Evolutionary conservation across 2,797 vertebrate species (phyloP), one percentile per base, ranked within the genome.

Genomic region (Danionella dracula): DNA sequence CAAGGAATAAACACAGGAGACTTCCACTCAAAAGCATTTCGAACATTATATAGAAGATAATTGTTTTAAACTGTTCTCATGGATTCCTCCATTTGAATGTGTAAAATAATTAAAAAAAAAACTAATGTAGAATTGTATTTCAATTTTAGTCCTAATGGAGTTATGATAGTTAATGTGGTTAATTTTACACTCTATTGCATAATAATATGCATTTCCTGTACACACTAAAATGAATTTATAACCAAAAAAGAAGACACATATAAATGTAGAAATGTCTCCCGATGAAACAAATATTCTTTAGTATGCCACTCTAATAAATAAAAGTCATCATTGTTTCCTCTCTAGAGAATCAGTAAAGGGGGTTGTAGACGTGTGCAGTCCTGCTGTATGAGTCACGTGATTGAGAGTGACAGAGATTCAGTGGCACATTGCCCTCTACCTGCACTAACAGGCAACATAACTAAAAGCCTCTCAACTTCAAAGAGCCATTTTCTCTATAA

Each of bases 401-500:
- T 16, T 23, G 44, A 35, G 17, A 45, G 20, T 27, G 38, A 27
- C 44, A 49, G 17, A 31, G 27, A 57, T 63, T 49, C 50, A 65
- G 62, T 65, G 51, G 41, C 50, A 65, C 29, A 44, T 65, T 65
- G 62, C 62, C 62, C 62, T 65, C 62, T 65, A 55, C 49, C 62
- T 65, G 62, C 62, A 35, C 62, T 35, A 19, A 65, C 29, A 4
- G 19, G 62, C 50, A 65, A 44, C 16, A 54, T 44, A 48, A 54
- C 49, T 42, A 21, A 64, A 10, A 7, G 29, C 7, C 45, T 40
- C 1, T 1, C 27, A 27, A 44, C 23, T 34, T 44, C 31, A 17
- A 27, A 29, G 7, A 31, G n/a, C n/a, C 3, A 46, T 23, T 11
- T 38, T 23, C 11, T 27, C 11, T 21, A 34, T 27, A 16, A 31